Evolutionary conservation across 2,888 invertebrate species (phyloP), one percentile per base, ranked within the genome.

Genomic region (Bombyx huttoni): DNA sequence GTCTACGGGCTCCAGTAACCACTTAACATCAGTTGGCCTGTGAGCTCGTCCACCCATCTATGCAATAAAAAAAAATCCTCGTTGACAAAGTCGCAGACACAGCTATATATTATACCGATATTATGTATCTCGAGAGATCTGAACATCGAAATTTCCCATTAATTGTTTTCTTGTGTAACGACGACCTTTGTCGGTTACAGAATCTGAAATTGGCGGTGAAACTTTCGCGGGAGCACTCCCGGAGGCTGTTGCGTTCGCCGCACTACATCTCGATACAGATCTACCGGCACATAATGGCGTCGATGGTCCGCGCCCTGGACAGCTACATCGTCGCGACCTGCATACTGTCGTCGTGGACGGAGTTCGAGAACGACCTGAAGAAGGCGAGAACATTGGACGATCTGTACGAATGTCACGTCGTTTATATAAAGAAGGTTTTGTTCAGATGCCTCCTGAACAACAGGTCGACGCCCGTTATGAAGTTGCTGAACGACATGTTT

Each of bases 321-420:
- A 93, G 92, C 78, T 95, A 95, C 70, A 90, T 95, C 51, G 92
- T 93, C 0, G 93, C 94, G 0, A 94, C 92, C 51, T 94, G 94
- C 34, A 84, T 95, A 34, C 91, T 93, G 51, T 89, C 91, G 0
- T 93, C 93, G 1, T 95, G 95, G 95, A 90, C 90, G 1, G 91
- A 92, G 55, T 93, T 95, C 58, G 92, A 93, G 62, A 91, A 91
- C 55, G 92, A 92, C 62, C 71, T 96, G 48, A 82, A 90, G 60
- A 88, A 89, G 50, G 92, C 92, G 0, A 83, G 89, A 14, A 93
- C 92, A 0, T 73, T 96, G 8, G 95, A 95, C 64, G 92, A 93
- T 56, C 79, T 96, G 13, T 94, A 95, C 62, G 86, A 91, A 12
- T 91, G 91, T 33, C 94, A 96, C 61, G 92, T 92, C 9, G 85